Conservation (phyloP, 2,797 vertebrate genomes). For the Todus mexicanus region DNA sequence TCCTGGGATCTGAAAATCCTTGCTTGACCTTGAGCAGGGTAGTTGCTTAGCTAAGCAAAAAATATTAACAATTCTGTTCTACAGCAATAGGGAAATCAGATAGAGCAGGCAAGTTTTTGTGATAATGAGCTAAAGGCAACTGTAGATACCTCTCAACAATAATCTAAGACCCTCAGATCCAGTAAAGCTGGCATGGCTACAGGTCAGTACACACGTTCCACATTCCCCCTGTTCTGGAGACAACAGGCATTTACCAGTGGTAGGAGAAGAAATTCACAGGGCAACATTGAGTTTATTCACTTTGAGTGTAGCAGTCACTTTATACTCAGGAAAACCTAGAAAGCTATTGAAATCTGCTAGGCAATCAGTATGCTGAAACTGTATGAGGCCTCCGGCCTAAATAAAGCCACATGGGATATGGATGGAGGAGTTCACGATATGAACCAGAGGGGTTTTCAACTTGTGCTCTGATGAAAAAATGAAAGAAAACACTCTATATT, state of each 20-base stretch:
- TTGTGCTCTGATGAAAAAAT: neutral
- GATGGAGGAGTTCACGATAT: neutral
- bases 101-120: neutral
- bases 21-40: neutral
- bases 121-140: neutral
- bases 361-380: neutral
- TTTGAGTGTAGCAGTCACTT: neutral
- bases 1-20: slow-evolving; percentile 7
- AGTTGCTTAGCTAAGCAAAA: slow-evolving; percentile 20
- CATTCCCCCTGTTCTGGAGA: neutral
- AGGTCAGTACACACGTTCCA: neutral
- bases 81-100: neutral
- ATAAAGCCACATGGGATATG: accelerated
- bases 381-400: neutral
- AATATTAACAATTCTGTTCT: neutral
- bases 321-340: neutral
- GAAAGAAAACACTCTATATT: neutral
- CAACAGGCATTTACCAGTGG: neutral
- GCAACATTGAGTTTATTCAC: neutral
- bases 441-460: neutral
- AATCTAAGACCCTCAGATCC: neutral
- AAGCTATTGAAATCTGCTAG: neutral
- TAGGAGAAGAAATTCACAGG: neutral
- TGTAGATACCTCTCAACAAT: neutral
- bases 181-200: neutral